phyloP scores from a whole-genome alignment of 2,797 vertebrate species.

The Neopelma chrysocephalum region DNA sequence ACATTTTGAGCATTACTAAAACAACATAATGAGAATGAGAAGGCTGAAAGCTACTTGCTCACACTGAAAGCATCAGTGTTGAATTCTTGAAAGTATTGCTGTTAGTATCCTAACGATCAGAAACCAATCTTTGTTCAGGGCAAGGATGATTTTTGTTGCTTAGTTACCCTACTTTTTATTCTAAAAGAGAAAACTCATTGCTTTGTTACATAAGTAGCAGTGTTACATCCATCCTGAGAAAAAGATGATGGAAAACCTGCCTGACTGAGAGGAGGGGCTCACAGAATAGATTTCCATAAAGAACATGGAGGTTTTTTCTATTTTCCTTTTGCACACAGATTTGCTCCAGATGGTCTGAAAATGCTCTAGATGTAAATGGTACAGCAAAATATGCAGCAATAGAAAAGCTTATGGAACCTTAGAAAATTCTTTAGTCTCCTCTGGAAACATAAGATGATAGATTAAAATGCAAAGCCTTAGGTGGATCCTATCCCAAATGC shows the following conservation, averaged over 20 bases:
- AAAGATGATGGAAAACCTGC: background rate
- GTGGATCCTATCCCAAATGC: background rate
- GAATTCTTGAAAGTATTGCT: background rate
- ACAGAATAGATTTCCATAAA: background rate
- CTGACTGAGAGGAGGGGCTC: background rate
- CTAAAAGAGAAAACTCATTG: background rate
- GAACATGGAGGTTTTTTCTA: background rate
- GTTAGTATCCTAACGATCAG: background rate
- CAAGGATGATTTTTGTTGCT: slow-evolving; percentile 39
- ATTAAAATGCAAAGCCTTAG: background rate
- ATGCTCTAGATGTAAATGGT: slow-evolving; percentile 3
- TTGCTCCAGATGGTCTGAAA: slow-evolving; percentile 37
- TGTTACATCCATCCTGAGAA: background rate
- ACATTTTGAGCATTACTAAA: background rate
- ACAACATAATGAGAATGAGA: background rate
- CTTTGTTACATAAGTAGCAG: slow-evolving; percentile 46
- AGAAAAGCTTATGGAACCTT: background rate
- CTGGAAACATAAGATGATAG: background rate
- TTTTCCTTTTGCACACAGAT: background rate
- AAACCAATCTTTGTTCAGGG: background rate
- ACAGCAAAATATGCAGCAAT: background rate
- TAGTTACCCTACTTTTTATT: slow-evolving; percentile 32
- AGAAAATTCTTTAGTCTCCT: background rate
- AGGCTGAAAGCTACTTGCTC: background rate
- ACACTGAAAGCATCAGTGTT: background rate